These are phyloP conservation scores for Seira sanloemensis DNA, from an alignment of 2,888 invertebrate genomes.

Conservation along the genomic window DNA sequence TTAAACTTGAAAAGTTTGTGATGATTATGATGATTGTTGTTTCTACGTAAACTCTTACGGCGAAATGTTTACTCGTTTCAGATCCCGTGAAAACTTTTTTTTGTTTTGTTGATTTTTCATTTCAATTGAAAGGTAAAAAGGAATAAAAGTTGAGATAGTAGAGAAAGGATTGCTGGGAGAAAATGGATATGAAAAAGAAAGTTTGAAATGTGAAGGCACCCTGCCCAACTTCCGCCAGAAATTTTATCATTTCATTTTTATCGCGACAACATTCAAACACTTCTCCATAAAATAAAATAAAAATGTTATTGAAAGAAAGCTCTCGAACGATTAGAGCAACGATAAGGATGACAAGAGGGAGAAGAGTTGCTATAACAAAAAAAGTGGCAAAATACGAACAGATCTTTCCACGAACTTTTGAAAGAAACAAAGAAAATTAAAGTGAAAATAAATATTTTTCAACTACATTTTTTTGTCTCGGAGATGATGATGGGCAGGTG, in stretches of 20 bases:
- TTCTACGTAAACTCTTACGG: conserved; percentile 2
- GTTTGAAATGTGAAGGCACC: neutral
- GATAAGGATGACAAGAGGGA: neutral
- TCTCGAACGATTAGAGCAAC: neutral
- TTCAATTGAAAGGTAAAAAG: neutral
- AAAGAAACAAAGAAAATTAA: neutral
- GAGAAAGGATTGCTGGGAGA: neutral
- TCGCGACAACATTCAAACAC: neutral
- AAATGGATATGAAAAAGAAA: neutral
- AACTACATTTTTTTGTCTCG: too few species aligned
- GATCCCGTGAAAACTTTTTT: neutral
- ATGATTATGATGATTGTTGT: conserved; percentile 36
- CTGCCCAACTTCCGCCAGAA: neutral
- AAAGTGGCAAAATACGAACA: neutral
- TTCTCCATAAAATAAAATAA: neutral
- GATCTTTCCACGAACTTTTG: neutral
- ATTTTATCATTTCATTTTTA: neutral
- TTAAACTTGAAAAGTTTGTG: conserved; percentile 42
- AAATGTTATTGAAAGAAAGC: neutral
- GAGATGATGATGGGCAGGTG: conserved; percentile 12
- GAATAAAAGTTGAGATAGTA: neutral
- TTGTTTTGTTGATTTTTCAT: neutral
- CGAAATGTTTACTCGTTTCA: neutral
- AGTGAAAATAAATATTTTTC: too few species aligned
- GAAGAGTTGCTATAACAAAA: neutral